Conservation (phyloP, 1,140 invertebrate genomes). For the Adoxophyes honmai region DNA sequence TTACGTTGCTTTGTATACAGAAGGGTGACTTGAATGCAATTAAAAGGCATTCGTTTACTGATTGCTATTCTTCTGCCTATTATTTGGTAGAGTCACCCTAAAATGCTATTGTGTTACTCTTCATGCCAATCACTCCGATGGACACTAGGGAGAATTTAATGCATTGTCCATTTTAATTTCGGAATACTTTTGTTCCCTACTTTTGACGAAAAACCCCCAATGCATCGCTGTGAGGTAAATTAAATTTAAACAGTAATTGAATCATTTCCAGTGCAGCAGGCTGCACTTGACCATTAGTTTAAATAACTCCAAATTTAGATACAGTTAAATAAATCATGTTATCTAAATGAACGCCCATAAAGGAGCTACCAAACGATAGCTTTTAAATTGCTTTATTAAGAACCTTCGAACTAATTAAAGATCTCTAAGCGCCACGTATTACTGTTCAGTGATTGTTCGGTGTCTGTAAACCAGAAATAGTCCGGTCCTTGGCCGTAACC, state of each 20-base stretch:
- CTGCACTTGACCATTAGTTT: constrained; percentile 13
- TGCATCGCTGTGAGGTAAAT: constrained; percentile 1
- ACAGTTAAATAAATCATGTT: constrained; percentile 26
- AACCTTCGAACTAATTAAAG: constrained; percentile 51
- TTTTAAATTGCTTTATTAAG: constrained; percentile 40
- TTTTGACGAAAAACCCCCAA: constrained; percentile 2
- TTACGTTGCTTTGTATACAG: neutral
- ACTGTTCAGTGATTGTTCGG: constrained; percentile 31
- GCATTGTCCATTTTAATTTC: constrained; percentile 46
- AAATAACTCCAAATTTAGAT: constrained; percentile 7
- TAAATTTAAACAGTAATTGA: constrained; percentile 7
- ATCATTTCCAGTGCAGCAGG: neutral
- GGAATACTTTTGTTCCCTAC: constrained; percentile 41
- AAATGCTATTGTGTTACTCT: constrained; percentile 54
- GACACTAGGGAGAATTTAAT: constrained; percentile 47
- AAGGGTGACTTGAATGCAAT: constrained; percentile 50
- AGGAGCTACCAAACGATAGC: constrained; percentile 31
- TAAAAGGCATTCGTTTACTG: constrained; percentile 47
- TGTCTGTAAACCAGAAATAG: constrained; percentile 50
- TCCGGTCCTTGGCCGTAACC: constrained; percentile 33
- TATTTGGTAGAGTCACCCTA: constrained; percentile 55
- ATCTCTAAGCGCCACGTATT: constrained; percentile 38
- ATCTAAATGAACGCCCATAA: constrained; percentile 39
- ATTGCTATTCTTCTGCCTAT: constrained; percentile 41
- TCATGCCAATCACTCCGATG: constrained; percentile 46